phyloP scores from a whole-genome alignment of 2,888 invertebrate genomes.

The Nymphalis polychloros region DNA sequence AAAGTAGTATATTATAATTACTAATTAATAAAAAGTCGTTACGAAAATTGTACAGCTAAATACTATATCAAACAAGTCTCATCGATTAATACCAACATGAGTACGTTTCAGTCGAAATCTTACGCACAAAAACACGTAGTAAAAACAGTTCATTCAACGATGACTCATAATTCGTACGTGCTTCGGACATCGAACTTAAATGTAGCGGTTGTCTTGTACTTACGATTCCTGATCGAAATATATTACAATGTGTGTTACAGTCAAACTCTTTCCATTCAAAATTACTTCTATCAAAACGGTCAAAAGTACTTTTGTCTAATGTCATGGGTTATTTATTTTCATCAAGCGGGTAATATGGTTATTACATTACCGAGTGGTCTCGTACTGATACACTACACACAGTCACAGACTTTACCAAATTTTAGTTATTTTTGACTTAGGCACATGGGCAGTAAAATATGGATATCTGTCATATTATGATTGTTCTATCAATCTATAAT shows the following conservation, averaged over 20 bases:
- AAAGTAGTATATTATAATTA: not conserved
- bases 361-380: too few relatives aligned
- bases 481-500: too few relatives aligned
- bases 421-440: too few relatives aligned
- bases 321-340: too few relatives aligned
- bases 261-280: not conserved
- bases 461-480: too few relatives aligned
- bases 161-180: slow-evolving; percentile 14
- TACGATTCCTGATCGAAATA: slow-evolving; percentile 7
- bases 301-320: not conserved
- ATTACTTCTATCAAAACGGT: too few relatives aligned
- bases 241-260: not conserved
- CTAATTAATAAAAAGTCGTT: not conserved
- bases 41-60: slow-evolving; percentile 2
- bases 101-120: not conserved
- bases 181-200: slow-evolving; percentile 9
- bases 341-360: too few relatives aligned
- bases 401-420: too few relatives aligned
- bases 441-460: too few relatives aligned
- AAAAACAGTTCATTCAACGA: slow-evolving; percentile 8
- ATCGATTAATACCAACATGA: not conserved
- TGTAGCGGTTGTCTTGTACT: not conserved
- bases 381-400: too few relatives aligned
- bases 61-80: slow-evolving; percentile 1
- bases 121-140: slow-evolving; percentile 6